phyloP scores from a whole-genome alignment of 2,113 vertebrate species.

The Butorides virescens region DNA sequence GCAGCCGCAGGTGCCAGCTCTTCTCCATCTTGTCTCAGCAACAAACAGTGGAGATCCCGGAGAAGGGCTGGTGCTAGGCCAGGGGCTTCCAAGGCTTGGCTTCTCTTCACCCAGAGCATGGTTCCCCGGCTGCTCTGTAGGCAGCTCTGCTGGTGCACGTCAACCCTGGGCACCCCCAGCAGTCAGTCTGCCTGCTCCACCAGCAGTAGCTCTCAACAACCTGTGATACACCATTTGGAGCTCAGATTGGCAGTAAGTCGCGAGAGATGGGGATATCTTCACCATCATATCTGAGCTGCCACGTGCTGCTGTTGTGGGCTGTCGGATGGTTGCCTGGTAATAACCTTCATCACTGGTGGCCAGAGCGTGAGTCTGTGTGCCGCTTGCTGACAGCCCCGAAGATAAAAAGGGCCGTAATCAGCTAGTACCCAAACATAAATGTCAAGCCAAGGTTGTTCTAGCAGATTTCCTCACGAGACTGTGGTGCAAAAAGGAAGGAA shows the following conservation, averaged over 20 bases:
- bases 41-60: not conserved
- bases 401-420: not conserved
- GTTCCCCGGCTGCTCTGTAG: not conserved
- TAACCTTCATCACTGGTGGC: not conserved
- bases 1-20: not conserved
- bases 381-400: not conserved
- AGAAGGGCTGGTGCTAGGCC: not conserved
- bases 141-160: not conserved
- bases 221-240: not conserved
- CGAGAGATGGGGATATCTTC: not conserved
- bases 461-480: slow-evolving; percentile 46
- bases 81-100: not conserved
- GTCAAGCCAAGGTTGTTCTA: slow-evolving; percentile 48
- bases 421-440: slow-evolving; percentile 13
- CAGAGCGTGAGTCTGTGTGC: not conserved
- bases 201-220: not conserved
- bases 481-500: slow-evolving; percentile 61
- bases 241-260: not conserved
- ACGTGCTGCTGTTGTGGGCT: not conserved
- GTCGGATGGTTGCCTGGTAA: not conserved
- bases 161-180: fast-evolving
- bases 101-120: fast-evolving
- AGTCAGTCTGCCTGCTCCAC: not conserved
- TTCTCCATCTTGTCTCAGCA: not conserved
- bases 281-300: not conserved